Evolutionary conservation across 2,797 vertebrate genomes (phyloP).

Genomic region (Pseudotriccus pelzelni): DNA sequence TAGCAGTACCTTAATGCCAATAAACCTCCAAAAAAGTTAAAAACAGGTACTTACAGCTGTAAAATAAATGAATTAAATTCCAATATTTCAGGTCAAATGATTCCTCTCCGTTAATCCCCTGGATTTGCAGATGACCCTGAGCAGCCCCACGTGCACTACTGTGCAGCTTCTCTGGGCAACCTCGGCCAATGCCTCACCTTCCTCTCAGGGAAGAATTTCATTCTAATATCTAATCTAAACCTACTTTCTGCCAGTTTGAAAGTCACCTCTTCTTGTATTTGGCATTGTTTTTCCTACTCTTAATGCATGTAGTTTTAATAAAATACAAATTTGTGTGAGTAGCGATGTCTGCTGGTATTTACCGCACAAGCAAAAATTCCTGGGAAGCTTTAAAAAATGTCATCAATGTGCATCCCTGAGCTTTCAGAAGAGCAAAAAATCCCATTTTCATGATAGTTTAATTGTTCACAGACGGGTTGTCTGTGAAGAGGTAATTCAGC

Average conservation of each 20-base stretch:
- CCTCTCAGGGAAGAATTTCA: background rate
- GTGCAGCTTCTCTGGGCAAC: background rate
- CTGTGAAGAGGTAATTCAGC: slow-evolving; percentile 11
- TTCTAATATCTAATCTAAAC: background rate
- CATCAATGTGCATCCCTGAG: background rate
- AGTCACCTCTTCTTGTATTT: accelerated
- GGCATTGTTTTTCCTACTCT: background rate
- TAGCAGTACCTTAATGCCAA: accelerated
- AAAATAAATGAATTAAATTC: background rate
- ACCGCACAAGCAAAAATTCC: background rate
- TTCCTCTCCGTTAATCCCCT: background rate
- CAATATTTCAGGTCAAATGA: background rate
- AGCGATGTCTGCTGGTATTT: background rate
- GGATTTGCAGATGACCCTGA: background rate
- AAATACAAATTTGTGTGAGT: accelerated
- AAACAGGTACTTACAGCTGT: accelerated
- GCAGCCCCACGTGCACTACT: background rate
- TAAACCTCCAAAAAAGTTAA: background rate
- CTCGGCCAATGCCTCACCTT: background rate
- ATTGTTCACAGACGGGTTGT: slow-evolving; percentile 11
- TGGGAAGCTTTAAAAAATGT: background rate
- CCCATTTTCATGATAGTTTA: background rate
- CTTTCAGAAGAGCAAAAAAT: background rate
- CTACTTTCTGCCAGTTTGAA: background rate
- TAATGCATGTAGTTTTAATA: background rate